A percentile compares a stretch with the other conserved stretches of the same genome.
These are phyloP conservation scores for Melitaea cinxia DNA, from an alignment of 1,140 invertebrate species.

Conservation along the genomic window DNA sequence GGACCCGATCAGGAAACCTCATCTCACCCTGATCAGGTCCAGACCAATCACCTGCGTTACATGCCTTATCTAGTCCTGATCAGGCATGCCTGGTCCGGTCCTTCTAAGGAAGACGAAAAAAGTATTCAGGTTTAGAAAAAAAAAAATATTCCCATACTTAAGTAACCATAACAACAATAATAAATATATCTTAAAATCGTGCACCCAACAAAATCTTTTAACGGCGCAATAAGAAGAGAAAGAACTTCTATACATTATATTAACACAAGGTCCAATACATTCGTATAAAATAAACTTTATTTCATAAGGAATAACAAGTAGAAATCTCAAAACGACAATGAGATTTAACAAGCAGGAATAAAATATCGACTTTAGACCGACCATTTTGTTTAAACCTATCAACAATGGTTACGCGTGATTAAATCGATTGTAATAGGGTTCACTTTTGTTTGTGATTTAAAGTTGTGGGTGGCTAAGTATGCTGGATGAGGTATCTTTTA, in stretches of 20 bases:
- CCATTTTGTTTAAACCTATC: slow-evolving; percentile 35
- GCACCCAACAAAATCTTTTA: slow-evolving; percentile 22
- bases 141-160: background rate
- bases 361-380: slow-evolving; percentile 65
- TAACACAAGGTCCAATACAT: slow-evolving; percentile 47
- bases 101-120: no score
- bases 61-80: no score
- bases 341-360: slow-evolving; percentile 71
- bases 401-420: background rate
- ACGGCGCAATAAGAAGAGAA: slow-evolving; percentile 17
- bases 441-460: slow-evolving; percentile 14
- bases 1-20: no score
- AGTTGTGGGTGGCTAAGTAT: background rate
- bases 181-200: slow-evolving; percentile 15
- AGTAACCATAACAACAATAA: background rate
- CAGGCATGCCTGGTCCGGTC: no score
- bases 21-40: no score
- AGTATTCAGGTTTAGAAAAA: background rate
- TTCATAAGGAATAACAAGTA: slow-evolving; percentile 59
- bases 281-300: slow-evolving; percentile 60
- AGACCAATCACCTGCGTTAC: no score
- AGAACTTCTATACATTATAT: slow-evolving; percentile 40
- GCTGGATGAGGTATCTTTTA: slow-evolving; percentile 38
- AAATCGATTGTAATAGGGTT: slow-evolving; percentile 13
- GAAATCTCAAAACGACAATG: slow-evolving; percentile 62